Evolutionary conservation across 2,888 invertebrate species (phyloP).

Genomic region (Tetrapedia diversipes): DNA sequence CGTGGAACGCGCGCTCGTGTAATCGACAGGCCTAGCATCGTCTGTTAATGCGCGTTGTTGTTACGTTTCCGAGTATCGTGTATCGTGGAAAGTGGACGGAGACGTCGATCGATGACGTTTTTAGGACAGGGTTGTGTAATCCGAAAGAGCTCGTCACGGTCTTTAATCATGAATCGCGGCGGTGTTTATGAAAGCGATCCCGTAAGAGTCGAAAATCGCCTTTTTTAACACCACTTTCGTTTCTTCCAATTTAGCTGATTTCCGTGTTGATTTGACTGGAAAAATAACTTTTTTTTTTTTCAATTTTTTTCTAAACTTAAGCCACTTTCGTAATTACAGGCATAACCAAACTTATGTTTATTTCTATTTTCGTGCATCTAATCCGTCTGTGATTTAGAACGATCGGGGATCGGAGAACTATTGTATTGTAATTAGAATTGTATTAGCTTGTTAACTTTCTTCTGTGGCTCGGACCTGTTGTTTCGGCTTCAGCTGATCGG

Average conservation of each 20-base stretch:
- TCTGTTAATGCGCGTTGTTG: conserved; percentile 15
- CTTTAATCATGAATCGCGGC: background rate
- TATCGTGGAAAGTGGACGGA: background rate
- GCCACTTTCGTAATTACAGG: too few species aligned
- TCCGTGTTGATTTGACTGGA: too few species aligned
- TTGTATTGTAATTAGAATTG: background rate
- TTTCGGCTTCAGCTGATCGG: background rate
- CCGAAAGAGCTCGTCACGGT: background rate
- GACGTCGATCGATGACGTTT: conserved; percentile 1
- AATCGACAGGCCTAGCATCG: conserved; percentile 37
- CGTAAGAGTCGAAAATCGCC: too few species aligned
- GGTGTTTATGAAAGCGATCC: too few species aligned
- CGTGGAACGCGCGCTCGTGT: conserved; percentile 19
- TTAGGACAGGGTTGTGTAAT: background rate
- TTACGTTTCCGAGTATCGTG: conserved; percentile 30
- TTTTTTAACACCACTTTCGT: too few species aligned
- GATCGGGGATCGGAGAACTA: background rate
- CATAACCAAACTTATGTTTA: background rate
- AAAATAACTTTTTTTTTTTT: too few species aligned
- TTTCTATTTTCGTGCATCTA: background rate
- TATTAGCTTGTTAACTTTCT: background rate
- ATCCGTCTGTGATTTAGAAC: background rate
- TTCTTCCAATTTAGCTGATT: too few species aligned
- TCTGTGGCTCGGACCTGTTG: background rate
- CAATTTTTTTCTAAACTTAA: too few species aligned